Evolutionary conservation across 2,113 vertebrate species (phyloP).

Genomic region (Ailuropoda melanoleuca): DNA sequence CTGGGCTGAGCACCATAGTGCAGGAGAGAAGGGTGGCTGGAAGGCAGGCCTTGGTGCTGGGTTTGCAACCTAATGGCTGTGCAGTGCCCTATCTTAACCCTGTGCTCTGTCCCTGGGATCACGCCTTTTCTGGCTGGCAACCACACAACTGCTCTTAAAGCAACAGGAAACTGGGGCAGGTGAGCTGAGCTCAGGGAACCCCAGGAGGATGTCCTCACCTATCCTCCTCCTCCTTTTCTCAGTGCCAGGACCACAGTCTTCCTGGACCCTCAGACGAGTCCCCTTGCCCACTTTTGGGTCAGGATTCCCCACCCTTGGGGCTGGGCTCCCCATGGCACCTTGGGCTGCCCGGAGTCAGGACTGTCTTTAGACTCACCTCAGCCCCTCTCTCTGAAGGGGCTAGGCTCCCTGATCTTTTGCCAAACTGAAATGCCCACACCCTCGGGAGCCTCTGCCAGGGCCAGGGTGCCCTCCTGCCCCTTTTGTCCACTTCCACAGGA

Average conservation of each 20-base stretch:
- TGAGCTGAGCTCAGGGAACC: fast-evolving
- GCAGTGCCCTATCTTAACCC: background rate
- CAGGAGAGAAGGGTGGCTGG: background rate
- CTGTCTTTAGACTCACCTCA: background rate
- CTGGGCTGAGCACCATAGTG: background rate
- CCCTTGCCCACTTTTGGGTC: background rate
- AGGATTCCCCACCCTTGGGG: background rate
- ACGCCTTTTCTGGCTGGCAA: background rate
- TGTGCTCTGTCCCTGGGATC: background rate
- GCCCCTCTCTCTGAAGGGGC: background rate
- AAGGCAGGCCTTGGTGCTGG: background rate
- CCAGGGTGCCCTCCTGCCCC: background rate
- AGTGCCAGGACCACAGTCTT: background rate
- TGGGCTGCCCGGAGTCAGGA: background rate
- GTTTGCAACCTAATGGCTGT: background rate
- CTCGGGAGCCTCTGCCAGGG: background rate
- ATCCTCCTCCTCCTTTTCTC: background rate
- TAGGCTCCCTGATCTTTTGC: background rate
- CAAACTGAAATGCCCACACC: background rate
- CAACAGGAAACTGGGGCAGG: background rate
- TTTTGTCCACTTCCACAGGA: background rate
- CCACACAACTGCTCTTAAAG: background rate
- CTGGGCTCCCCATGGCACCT: background rate
- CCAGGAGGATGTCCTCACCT: background rate
- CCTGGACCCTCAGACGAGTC: background rate